A percentile compares a stretch with the other conserved stretches of the same genome.
Evolutionary conservation across 2,888 invertebrate genomes (phyloP).

Genomic region (Cosmorhoe ocellata): DNA sequence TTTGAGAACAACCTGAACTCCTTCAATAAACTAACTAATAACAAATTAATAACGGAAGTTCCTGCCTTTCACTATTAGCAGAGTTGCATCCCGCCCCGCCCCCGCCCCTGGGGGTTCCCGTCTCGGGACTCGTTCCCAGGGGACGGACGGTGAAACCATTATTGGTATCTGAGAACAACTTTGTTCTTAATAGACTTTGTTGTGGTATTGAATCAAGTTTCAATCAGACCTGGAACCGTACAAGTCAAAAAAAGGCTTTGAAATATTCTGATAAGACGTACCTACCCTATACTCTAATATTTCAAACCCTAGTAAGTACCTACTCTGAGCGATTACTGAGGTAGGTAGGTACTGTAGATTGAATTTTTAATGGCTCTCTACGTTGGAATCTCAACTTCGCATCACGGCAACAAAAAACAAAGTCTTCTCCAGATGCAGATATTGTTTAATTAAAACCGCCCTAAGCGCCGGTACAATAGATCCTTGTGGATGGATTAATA

Average conservation of each 20-base stretch:
- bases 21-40: slow-evolving; percentile 40
- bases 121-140: not conserved
- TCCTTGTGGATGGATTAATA: slow-evolving; percentile 2
- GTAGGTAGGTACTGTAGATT: too few relatives aligned
- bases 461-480: slow-evolving; percentile 1
- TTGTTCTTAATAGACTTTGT: slow-evolving; percentile 1
- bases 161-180: not conserved
- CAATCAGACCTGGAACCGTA: not conserved
- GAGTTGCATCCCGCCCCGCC: slow-evolving; percentile 1
- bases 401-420: not conserved
- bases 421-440: slow-evolving; percentile 1
- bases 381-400: too few relatives aligned
- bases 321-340: too few relatives aligned
- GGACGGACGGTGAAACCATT: not conserved
- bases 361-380: too few relatives aligned
- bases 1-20: slow-evolving; percentile 1
- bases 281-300: too few relatives aligned
- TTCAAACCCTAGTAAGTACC: too few relatives aligned
- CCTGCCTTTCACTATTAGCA: slow-evolving; percentile 9
- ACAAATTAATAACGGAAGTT: slow-evolving; percentile 39
- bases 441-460: slow-evolving; percentile 6
- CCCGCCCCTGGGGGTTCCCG: too few relatives aligned
- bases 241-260: not conserved
- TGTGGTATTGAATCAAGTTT: not conserved
- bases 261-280: not conserved